Evolutionary conservation across 2,888 invertebrate species (phyloP), one percentile per base, ranked within the genome.

Genomic region (Beris morrisii): DNA sequence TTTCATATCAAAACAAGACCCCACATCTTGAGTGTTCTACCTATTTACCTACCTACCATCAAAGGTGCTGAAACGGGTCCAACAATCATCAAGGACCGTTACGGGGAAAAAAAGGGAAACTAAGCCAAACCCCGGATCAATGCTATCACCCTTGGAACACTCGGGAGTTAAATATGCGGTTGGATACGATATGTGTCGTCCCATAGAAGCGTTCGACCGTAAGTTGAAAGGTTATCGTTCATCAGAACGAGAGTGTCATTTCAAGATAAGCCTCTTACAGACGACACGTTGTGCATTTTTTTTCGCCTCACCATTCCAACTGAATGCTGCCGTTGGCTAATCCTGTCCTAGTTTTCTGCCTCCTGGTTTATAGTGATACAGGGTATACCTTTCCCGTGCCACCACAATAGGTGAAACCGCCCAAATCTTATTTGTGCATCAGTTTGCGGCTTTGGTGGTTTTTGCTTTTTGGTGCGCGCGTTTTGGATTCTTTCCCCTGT

Each of bases 231-330:
- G 61, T 52, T 61, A 52, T 48, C 58, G 22, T 30, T 50, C 50
- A 50, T 61, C 61, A 61, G 50, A 61, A 58, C 46, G 30, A 43
- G 67, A 67, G 67, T 67, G 67, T 64, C 64, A 67, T 64, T 64
- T 64, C 56, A 43, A 64, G 67, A 67, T 67, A 67, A 67, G 67
- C 67, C 48, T 43, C 61, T 63, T 63, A 65, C 52, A 28, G 50
- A 58, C 58, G 50, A 58, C 55, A 55, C 65, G 56, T 65, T 58
- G 58, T 58, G 58, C 56, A 65, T 52, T 65, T 65, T 12, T 38
- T 38, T 38, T 38, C 9, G 38, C 38, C 38, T 9, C 38, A 38
- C 9, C 38, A 5, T 38, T 38, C 9, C 38, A 22, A 22, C 22
- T 38, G 9, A 38, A 38, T 38, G 1, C 38, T 38, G 38, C 38